Conservation (phyloP, 2,888 invertebrate genomes). For the Gerris lacustris region DNA sequence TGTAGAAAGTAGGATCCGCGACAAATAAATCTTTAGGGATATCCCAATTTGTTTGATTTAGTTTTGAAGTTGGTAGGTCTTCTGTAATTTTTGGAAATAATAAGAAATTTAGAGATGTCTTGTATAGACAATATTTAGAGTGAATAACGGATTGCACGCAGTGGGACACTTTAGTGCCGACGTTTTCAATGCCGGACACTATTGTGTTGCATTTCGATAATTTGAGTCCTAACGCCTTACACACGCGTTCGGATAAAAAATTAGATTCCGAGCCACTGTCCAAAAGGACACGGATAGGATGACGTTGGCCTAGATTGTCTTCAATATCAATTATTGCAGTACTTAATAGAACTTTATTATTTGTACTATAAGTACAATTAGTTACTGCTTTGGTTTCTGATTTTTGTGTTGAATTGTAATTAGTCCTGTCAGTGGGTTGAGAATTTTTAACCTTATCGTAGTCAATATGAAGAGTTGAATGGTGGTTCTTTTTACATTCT, state of each 20-base stretch:
- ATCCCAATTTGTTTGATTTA: conserved; percentile 9
- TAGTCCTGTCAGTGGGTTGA: too few species aligned
- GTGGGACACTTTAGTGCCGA: not conserved
- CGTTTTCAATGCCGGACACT: not conserved
- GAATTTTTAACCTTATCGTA: not conserved
- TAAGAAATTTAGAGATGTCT: not conserved
- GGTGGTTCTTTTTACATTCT: not conserved
- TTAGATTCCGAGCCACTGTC: conserved; percentile 14
- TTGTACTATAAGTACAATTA: not conserved
- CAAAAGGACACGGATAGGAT: conserved; percentile 2
- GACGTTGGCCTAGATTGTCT: not conserved
- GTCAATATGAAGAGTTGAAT: not conserved
- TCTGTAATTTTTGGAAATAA: conserved; percentile 13
- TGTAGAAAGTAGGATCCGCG: conserved; percentile 13
- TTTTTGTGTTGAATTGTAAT: too few species aligned
- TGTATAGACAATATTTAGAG: not conserved
- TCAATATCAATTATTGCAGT: not conserved
- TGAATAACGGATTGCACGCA: not conserved
- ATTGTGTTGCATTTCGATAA: not conserved
- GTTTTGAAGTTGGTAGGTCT: conserved; percentile 5
- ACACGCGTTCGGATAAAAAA: conserved; percentile 6
- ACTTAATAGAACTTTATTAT: not conserved
- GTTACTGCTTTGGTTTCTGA: not conserved
- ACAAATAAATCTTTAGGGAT: conserved; percentile 6
- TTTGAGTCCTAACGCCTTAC: not conserved